phyloP scores from a whole-genome alignment of 2,113 vertebrate species.

The Corythoichthys intestinalis region DNA sequence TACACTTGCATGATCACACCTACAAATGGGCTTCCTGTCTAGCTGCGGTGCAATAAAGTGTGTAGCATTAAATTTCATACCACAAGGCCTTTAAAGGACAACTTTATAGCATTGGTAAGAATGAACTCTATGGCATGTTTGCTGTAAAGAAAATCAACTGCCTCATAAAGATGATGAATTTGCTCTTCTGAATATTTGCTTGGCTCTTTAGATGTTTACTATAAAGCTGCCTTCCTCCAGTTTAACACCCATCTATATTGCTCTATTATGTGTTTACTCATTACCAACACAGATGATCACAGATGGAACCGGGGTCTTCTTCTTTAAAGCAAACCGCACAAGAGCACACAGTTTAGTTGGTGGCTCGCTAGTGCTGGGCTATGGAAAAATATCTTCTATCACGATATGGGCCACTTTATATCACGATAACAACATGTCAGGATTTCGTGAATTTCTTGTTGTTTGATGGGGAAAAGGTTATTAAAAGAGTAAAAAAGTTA shows the following conservation, averaged over 20 bases:
- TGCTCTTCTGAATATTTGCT: constrained; percentile 1
- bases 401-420: constrained; percentile 19
- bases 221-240: constrained; percentile 10
- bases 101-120: background rate
- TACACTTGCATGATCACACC: constrained; percentile 51
- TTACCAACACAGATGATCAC: constrained; percentile 47
- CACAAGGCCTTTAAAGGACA: constrained; percentile 1
- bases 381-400: too few species aligned
- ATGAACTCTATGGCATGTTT: constrained; percentile 1
- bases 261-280: constrained; percentile 40
- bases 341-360: constrained; percentile 12
- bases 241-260: constrained; percentile 48
- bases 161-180: constrained; percentile 20
- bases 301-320: constrained; percentile 51
- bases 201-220: constrained; percentile 19
- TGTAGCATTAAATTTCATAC: constrained; percentile 1
- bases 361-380: background rate
- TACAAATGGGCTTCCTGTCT: constrained; percentile 25
- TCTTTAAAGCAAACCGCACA: constrained; percentile 39
- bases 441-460: too few species aligned
- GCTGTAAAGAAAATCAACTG: constrained; percentile 1
- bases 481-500: too few species aligned
- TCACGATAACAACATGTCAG: background rate
- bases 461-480: too few species aligned
- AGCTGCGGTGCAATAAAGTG: constrained; percentile 12